phyloP scores from a whole-genome alignment of 1,140 invertebrate species.

The Caerostris extrusa region DNA sequence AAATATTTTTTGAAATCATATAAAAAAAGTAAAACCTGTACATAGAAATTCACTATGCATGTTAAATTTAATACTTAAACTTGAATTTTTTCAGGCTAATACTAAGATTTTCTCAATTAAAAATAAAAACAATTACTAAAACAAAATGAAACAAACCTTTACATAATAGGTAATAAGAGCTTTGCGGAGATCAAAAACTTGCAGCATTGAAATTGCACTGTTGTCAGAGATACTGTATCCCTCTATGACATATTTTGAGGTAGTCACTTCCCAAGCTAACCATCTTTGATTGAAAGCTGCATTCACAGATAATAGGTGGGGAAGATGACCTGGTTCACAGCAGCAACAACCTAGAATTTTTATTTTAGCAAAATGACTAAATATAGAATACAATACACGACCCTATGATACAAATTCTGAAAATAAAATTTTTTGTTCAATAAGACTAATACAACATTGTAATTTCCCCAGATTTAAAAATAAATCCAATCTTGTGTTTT shows the following conservation, averaged over 20 bases:
- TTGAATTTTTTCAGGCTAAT: background rate
- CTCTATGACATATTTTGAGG: slow-evolving; percentile 97
- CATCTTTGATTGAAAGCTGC: slow-evolving; percentile 98
- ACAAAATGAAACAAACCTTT: slow-evolving; percentile 86
- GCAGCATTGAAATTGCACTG: slow-evolving; percentile 96
- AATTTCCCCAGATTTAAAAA: no score
- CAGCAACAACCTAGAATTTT: slow-evolving; percentile 89
- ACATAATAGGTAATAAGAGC: slow-evolving; percentile 98
- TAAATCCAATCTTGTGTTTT: no score
- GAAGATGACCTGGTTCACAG: slow-evolving; percentile 95
- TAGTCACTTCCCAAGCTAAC: slow-evolving; percentile 97
- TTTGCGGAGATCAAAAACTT: slow-evolving; percentile 98
- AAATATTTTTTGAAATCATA: background rate
- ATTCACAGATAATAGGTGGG: slow-evolving; percentile 93
- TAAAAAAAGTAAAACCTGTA: background rate
- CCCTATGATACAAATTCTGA: no score
- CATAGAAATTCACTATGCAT: background rate
- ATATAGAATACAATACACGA: no score
- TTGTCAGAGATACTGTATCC: slow-evolving; percentile 99
- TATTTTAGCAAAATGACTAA: no score
- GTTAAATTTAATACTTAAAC: no score
- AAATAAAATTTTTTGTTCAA: background rate
- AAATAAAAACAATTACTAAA: background rate
- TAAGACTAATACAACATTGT: no score
- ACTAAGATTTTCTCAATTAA: background rate